Evolutionary conservation across 2,113 vertebrate species (phyloP), one percentile per base, ranked within the genome.

Genomic region (Grallaria varia): DNA sequence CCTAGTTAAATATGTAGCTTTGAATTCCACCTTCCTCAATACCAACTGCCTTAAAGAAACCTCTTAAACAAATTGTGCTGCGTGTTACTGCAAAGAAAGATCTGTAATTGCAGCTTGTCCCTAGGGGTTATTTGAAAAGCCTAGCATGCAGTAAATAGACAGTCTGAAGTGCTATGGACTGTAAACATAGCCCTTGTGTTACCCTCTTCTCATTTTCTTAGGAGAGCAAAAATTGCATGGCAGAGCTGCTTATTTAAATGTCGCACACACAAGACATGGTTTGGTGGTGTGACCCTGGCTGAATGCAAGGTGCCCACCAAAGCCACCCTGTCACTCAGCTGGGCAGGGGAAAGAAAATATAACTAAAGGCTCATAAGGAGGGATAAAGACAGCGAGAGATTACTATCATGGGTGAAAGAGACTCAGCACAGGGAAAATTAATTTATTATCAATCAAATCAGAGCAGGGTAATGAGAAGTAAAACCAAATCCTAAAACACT

Each of bases 11-110:
- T 21, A 22, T 62, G 28, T 25, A 93, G 45, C 15, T 87, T 84
- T 56, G 27, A 93, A 59, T 58, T 56, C 64, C 91, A 50, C 24
- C 22, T 76, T 66, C n/a, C 21, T 27, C 22, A 9, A 37, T 69
- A 53, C 40, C 77, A 89, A 56, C 8, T 21, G 82, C 56, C 52
- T 66, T 80, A 73, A 90, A 50, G 6, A 69, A 86, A 83, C 31
- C 40, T 25, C 14, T 73, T 49, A 73, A 88, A 63, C 31, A 68
- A 90, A 77, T 58, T 21, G 16, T 66, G 59, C 15, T 21, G 25
- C 49, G 25, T 31, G 59, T 80, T 89, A 45, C 45, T 63, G 76
- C 64, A 71, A 89, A 95, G 47, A 77, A 81, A 84, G 50, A 86
- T 25, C 45, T 84, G 49, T 42, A 71, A 62, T 58, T 74, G 55